Base-by-base conservation (phyloP, 1,140 invertebrate genomes). In the Campoletis sonorensis region DNA sequence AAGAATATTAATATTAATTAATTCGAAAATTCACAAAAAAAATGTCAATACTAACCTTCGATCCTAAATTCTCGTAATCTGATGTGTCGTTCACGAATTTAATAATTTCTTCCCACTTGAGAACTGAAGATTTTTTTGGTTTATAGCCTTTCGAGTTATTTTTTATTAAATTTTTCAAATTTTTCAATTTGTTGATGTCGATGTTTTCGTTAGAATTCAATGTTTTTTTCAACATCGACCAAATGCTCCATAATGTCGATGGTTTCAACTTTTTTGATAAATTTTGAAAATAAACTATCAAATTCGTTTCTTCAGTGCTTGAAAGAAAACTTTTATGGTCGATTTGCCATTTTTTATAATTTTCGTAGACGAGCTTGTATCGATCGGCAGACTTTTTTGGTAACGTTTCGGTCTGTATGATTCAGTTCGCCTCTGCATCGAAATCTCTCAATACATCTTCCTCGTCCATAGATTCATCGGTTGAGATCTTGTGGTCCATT, bases 161-260 rank as follows among this genome's bases (percentile, higher is more conserved):
- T 58, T 58, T 58, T 21, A 58, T 58, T 58, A 58, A n/a, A 58
- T n/a, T 58, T n/a, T 58, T 58, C 10, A 58, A 58, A 58, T 58
- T 58, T 58, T 58, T 11, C n/a, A 58, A 58, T 21, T 10, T 58
- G 54, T 58, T 58, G 21, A 58, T n/a, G 18, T 58, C 54, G 21
- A 58, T 58, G 54, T 58, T 58, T 11, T 58, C 54, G n/a, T 21
- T 58, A 21, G 54, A 21, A 58, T 58, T 58, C 54, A 58, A n/a
- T n/a, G 54, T 58, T 58, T 58, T 58, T 58, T n/a, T 58, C 18
- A 58, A 58, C 54, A 58, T 58, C 54, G 54, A 58, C 54, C 54
- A 58, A 58, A 58, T 58, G 54, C 54, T n/a, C 54, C 54, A 58
- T n/a, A 58, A 10, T 21, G 54, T 58, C 21, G 54, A 21, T 21